Evolutionary conservation across 2,888 invertebrate species (phyloP), one percentile per base, ranked within the genome.

Genomic region (Temnothorax unifasciatus): DNA sequence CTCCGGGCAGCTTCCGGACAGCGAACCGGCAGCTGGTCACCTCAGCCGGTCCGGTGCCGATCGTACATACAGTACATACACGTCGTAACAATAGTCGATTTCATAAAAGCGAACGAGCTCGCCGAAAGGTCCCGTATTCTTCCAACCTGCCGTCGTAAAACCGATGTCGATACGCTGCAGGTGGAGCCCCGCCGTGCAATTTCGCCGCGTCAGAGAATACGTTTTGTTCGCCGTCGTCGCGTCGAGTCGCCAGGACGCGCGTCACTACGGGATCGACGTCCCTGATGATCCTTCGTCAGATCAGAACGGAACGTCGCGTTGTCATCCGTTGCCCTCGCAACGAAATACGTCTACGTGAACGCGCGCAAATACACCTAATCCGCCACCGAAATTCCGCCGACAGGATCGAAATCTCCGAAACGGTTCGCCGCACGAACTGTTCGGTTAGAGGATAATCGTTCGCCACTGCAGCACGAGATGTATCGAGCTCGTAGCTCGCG

Each of bases 71-170:
- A 34, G 18, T 76, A 68, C 76, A 9, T 52, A 76, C n/a, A 69
- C 57, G 79, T 75, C 81, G 83, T 86, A 86, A 85, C 86, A 87
- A 85, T 88, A 73, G 71, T 81, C 85, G 83, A 86, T 87, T 89
- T 89, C 90, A 88, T 90, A 90, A 90, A 90, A 90, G 83, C 77
- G 34, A 84, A 90, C 86, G 89, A 87, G n/a, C 73, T 74, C 68
- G 82, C 84, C 76, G 82, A 54, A 82, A 73, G 59, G 47, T 47
- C 63, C 63, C 69, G 50, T 69, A 71, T 73, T 86, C 86, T 41
- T 13, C 25, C 54, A 41, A 77, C 15, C 41, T 25, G 44, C 8
- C 61, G 64, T 89, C 86, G 85, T 89, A 89, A 89, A 89, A 88
- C 47, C 75, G 76, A 77, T 63, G 73, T 66, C 85, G 84, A 87